Evolutionary conservation across 2,888 invertebrate genomes (phyloP).

Genomic region (Octonoba sinensis): DNA sequence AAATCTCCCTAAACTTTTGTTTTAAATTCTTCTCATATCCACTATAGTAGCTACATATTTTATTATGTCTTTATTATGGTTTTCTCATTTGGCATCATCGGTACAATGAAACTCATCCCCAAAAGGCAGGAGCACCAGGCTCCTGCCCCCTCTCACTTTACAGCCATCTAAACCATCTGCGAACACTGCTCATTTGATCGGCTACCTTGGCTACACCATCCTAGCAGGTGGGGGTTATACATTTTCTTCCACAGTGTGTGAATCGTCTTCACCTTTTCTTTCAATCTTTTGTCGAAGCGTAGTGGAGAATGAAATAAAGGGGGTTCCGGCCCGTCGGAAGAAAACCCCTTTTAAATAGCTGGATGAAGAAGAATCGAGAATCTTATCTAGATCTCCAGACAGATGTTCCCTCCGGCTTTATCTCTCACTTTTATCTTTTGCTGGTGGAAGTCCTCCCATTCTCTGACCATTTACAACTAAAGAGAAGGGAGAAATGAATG

Average conservation of each 20-base stretch:
- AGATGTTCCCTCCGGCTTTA: conserved; percentile 40
- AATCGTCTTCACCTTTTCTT: conserved; percentile 51
- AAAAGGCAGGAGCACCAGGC: too few species aligned
- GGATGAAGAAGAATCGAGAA: conserved; percentile 8
- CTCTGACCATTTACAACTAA: conserved; percentile 21
- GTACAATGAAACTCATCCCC: too few species aligned
- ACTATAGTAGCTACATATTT: too few species aligned
- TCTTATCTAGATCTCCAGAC: conserved; percentile 35
- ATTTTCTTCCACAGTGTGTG: conserved; percentile 17
- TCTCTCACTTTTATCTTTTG: conserved; percentile 51
- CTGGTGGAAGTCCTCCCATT: conserved; percentile 2
- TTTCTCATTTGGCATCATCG: too few species aligned
- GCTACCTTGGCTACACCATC: not conserved
- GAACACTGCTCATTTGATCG: too few species aligned
- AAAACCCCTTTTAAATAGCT: not conserved
- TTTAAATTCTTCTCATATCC: too few species aligned
- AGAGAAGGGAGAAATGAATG: not conserved
- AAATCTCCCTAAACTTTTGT: too few species aligned
- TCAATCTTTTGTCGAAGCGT: conserved; percentile 9
- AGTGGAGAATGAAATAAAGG: not conserved
- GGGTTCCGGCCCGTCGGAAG: not conserved
- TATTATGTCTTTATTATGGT: too few species aligned
- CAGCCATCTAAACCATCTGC: too few species aligned
- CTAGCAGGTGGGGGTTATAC: conserved; percentile 33
- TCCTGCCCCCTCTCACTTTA: too few species aligned